phyloP scores from a whole-genome alignment of 2,113 vertebrate genomes.

The Anoura caudifer region DNA sequence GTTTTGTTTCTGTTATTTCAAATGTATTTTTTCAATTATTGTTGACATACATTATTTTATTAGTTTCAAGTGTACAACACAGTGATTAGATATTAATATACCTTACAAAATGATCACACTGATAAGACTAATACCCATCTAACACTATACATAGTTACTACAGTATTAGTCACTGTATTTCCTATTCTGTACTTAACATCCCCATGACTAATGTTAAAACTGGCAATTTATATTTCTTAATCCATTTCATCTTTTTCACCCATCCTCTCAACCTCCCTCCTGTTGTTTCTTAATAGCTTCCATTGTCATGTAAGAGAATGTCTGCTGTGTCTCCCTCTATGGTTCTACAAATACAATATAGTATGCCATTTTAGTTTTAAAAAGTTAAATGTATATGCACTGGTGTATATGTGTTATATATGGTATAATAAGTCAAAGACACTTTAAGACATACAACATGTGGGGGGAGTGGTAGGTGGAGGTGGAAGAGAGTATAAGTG shows the following conservation, averaged over 20 bases:
- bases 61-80: background rate
- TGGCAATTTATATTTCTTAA: background rate
- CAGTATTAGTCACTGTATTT: background rate
- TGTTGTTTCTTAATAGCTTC: background rate
- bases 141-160: background rate
- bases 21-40: background rate
- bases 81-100: background rate
- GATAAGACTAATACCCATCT: background rate
- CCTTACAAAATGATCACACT: background rate
- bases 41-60: background rate
- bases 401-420: background rate
- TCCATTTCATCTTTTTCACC: background rate
- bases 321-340: background rate
- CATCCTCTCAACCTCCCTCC: background rate
- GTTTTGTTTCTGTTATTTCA: background rate
- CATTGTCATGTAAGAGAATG: background rate
- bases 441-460: background rate
- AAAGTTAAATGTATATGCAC: background rate
- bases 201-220: background rate
- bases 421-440: background rate
- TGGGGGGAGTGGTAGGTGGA: too few species aligned
- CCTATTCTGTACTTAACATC: background rate
- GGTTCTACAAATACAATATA: background rate
- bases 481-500: too few species aligned
- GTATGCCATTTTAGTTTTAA: background rate